Conservation (phyloP, 2,113 vertebrate genomes). For the Carassius carassius region DNA sequence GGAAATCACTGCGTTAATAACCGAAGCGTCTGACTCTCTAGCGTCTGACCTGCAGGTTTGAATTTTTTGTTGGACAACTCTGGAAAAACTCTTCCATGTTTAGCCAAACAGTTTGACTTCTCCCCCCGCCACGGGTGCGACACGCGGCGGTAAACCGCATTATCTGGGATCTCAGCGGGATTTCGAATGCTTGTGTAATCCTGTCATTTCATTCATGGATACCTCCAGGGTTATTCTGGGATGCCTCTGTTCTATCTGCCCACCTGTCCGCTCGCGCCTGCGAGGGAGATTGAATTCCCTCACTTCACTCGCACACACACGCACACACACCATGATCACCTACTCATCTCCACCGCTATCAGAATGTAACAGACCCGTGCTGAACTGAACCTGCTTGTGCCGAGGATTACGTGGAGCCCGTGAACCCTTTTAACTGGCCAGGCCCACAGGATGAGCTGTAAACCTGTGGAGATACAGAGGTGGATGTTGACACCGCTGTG, state of each 20-base stretch:
- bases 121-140: constrained; percentile 56
- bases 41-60: constrained; percentile 36
- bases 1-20: not conserved
- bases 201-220: constrained; percentile 78
- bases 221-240: constrained; percentile 68
- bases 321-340: not conserved
- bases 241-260: constrained; percentile 65
- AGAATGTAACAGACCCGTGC: constrained; percentile 29
- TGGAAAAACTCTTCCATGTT: constrained; percentile 65
- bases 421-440: constrained; percentile 2
- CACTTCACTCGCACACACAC: constrained; percentile 21
- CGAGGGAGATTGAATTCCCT: constrained; percentile 75
- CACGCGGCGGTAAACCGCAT: constrained; percentile 66
- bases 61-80: constrained; percentile 61
- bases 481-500: constrained; percentile 16
- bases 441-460: not conserved
- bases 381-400: constrained; percentile 26
- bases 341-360: constrained; percentile 33
- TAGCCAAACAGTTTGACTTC: constrained; percentile 73
- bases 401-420: constrained; percentile 6
- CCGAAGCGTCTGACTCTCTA: not conserved
- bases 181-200: constrained; percentile 77
- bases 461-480: constrained; percentile 1
- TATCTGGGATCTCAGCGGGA: constrained; percentile 77
- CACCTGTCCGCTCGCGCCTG: constrained; percentile 72